A percentile compares a stretch with the other conserved stretches of the same genome.
phyloP scores from a whole-genome alignment of 2,797 vertebrate species.

The Kryptolebias ocellatus region DNA sequence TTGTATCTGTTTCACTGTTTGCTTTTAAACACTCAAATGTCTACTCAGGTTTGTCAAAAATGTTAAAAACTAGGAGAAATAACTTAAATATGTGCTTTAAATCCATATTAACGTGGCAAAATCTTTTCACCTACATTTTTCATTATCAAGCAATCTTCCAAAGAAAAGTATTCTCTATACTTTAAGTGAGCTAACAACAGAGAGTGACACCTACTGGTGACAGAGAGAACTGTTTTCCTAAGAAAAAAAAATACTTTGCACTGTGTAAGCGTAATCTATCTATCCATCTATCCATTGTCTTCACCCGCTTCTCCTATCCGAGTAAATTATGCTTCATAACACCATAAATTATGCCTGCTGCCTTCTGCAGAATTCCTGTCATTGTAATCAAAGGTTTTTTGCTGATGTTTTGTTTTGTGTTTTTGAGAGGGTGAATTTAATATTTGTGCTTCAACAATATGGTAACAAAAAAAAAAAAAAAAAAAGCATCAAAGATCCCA shows the following conservation, averaged over 20 bases:
- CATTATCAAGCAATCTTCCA: not conserved
- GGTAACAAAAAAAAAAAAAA: not conserved
- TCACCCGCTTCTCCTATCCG: no score
- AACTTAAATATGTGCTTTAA: not conserved
- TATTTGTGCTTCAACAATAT: not conserved
- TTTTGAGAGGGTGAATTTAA: not conserved
- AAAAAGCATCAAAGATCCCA: not conserved
- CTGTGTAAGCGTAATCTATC: not conserved
- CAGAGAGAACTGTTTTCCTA: constrained; percentile 38
- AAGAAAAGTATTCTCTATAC: not conserved
- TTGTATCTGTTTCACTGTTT: not conserved
- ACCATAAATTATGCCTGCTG: not conserved
- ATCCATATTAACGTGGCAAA: not conserved
- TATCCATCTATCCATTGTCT: no score
- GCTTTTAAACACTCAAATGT: not conserved
- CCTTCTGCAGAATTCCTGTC: not conserved
- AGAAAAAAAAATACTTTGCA: no score
- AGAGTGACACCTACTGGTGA: constrained; percentile 75
- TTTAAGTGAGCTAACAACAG: constrained; percentile 29
- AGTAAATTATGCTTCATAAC: not conserved
- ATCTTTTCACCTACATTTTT: no score
- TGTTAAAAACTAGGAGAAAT: no score
- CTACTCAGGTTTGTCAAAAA: not conserved
- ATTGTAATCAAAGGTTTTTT: no score
- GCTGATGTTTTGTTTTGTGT: no score